Conservation (phyloP, 2,888 invertebrate species). For the Rutpela maculata region DNA sequence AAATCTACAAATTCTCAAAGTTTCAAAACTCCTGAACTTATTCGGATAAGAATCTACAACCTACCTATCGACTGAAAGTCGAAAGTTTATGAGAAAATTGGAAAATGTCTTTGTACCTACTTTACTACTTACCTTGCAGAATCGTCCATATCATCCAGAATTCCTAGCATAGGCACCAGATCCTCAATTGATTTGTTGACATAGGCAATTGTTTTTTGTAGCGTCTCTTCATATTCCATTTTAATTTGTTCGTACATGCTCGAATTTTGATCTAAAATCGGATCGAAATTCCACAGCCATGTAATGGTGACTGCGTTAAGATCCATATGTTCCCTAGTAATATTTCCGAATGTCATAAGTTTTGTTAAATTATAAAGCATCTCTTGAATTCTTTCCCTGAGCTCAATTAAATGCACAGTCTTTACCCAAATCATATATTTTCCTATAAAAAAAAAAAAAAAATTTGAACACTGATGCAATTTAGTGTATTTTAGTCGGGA, state of each 20-base stretch:
- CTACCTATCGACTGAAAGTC: no score
- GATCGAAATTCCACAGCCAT: conserved; percentile 88
- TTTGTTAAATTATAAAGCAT: conserved; percentile 81
- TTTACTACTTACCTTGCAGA: conserved; percentile 75
- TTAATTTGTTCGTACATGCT: conserved; percentile 87
- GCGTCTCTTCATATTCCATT: conserved; percentile 88
- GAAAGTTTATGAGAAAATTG: no score
- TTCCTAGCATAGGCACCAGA: conserved; percentile 78
- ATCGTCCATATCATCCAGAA: conserved; percentile 91
- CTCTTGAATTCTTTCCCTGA: conserved; percentile 82
- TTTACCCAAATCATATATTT: conserved; percentile 87
- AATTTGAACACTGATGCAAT: no score
- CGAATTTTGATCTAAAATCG: conserved; percentile 88
- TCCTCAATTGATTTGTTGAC: conserved; percentile 84
- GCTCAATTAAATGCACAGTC: conserved; percentile 81
- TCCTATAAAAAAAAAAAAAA: conserved; percentile 40
- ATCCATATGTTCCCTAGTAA: conserved; percentile 85
- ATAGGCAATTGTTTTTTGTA: conserved; percentile 81
- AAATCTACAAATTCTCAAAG: no score
- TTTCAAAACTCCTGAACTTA: no score
- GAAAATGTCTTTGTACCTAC: no score
- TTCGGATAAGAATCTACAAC: no score
- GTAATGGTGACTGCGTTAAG: conserved; percentile 89
- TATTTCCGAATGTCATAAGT: conserved; percentile 85
- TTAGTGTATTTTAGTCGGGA: no score